phyloP scores from a whole-genome alignment of 1,140 invertebrate genomes.

The Acyrthosiphon pisum region DNA sequence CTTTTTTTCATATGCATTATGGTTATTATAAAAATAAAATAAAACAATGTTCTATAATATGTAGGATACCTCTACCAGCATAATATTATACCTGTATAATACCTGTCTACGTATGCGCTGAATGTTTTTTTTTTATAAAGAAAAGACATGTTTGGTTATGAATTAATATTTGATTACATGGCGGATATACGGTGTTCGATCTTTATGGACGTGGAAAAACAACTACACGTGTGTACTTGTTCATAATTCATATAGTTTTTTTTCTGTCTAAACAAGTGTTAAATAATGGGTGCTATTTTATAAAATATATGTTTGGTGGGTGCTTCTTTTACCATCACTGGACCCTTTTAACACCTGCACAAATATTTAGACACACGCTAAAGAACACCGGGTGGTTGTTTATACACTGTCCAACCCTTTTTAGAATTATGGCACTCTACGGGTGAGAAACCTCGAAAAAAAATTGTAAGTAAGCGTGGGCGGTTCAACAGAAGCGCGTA shows the following conservation, averaged over 20 bases:
- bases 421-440: background rate
- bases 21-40: background rate
- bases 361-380: conserved; percentile 50
- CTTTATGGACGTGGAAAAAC: background rate
- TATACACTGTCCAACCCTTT: conserved; percentile 32
- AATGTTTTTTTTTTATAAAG: background rate
- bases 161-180: conserved; percentile 27
- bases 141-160: background rate
- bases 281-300: background rate
- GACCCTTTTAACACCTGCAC: conserved; percentile 43
- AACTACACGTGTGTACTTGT: background rate
- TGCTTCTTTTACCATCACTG: background rate
- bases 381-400: conserved; percentile 23
- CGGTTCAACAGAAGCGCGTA: conserved; percentile 24
- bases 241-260: conserved; percentile 26
- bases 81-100: background rate
- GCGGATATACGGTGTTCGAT: background rate
- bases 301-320: background rate
- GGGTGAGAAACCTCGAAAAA: background rate
- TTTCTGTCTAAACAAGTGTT: conserved; percentile 16
- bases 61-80: background rate
- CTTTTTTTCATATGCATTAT: background rate
- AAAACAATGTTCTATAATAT: conserved; percentile 10
- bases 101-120: background rate
- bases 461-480: background rate